Evolutionary conservation across 2,797 vertebrate species (phyloP).

Genomic region (Iguana delicatissima): DNA sequence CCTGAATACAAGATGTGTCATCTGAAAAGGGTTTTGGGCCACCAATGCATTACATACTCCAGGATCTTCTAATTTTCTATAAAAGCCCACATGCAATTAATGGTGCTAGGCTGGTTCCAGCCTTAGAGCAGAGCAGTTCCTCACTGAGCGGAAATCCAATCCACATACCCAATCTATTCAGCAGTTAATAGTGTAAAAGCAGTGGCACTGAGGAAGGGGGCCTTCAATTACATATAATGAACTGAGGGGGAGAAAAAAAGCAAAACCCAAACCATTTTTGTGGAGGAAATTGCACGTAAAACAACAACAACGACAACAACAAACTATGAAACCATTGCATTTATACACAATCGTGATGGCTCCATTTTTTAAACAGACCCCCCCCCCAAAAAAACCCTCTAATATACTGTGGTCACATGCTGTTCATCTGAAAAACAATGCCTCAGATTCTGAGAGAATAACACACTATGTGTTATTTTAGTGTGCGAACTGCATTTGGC

Average conservation of each 20-base stretch:
- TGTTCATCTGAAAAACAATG: neutral
- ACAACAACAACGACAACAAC: conserved; percentile 6
- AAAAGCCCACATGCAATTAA: neutral
- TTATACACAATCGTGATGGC: neutral
- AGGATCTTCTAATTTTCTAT: neutral
- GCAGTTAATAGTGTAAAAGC: neutral
- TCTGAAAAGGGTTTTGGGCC: neutral
- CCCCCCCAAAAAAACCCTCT: neutral
- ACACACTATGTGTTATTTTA: accelerated
- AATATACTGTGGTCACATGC: neutral
- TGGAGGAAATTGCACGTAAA: neutral
- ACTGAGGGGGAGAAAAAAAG: conserved; percentile 36
- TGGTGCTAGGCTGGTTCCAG: neutral
- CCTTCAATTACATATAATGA: conserved; percentile 47
- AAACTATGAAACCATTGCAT: accelerated
- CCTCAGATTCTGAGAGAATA: accelerated
- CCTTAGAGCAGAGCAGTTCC: neutral
- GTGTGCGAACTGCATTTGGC: conserved; percentile 14
- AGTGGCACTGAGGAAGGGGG: conserved; percentile 8
- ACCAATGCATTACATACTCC: neutral
- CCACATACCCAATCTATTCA: conserved; percentile 49
- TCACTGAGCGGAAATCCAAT: conserved; percentile 37
- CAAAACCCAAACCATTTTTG: conserved; percentile 27
- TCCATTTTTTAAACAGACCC: neutral
- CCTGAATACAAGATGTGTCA: neutral